A percentile compares a stretch with the other conserved stretches of the same genome.
Evolutionary conservation across 2,888 invertebrate genomes (phyloP).

Genomic region (Tetrapedia diversipes): DNA sequence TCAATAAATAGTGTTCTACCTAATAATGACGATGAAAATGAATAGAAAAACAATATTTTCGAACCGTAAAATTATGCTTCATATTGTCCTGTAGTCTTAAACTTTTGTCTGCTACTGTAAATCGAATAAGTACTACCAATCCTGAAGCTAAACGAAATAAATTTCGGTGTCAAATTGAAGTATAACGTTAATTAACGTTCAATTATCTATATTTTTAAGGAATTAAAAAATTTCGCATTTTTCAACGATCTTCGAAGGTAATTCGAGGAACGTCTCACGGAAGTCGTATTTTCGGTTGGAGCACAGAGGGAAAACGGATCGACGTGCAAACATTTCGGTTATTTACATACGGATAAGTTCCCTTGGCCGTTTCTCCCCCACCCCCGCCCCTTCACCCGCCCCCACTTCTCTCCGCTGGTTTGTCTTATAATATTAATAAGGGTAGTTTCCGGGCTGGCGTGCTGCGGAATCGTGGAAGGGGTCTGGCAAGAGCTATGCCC

Average conservation of each 20-base stretch:
- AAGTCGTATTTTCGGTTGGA: background rate
- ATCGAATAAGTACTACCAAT: too few relatives aligned
- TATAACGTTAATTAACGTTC: too few relatives aligned
- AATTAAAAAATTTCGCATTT: too few relatives aligned
- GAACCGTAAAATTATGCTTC: too few relatives aligned
- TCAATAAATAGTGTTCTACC: too few relatives aligned
- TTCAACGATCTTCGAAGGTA: background rate
- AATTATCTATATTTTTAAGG: too few relatives aligned
- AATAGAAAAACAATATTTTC: background rate
- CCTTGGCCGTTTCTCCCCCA: constrained; percentile 17
- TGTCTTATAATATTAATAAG: constrained; percentile 82
- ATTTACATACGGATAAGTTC: constrained; percentile 75
- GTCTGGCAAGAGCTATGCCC: constrained; percentile 81
- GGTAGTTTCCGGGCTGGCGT: constrained; percentile 79
- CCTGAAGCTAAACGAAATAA: too few relatives aligned
- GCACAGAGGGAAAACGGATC: constrained; percentile 55
- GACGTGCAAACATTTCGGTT: constrained; percentile 76
- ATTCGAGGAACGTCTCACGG: background rate
- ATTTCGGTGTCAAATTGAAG: too few relatives aligned
- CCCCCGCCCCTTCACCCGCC: too few relatives aligned
- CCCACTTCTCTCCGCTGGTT: constrained; percentile 71
- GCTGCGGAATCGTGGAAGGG: constrained; percentile 74
- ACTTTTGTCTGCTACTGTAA: too few relatives aligned
- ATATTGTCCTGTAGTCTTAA: too few relatives aligned
- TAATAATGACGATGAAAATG: too few relatives aligned